Evolutionary conservation across 2,797 vertebrate species (phyloP).

Genomic region (Euthynnus affinis): DNA sequence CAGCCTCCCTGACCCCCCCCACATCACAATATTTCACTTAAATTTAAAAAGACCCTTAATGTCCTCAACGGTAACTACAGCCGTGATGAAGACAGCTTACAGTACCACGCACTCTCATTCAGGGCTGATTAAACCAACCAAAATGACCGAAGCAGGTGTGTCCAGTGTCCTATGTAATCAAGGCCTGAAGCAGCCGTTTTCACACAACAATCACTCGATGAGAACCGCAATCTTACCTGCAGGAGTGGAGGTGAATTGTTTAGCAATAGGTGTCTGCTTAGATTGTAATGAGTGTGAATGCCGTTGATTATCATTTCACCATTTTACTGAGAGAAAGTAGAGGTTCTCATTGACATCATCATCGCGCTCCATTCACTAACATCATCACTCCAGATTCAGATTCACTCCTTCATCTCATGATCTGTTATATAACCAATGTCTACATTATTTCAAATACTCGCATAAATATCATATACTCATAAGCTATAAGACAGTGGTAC

Average conservation of each 20-base stretch:
- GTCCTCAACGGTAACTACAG: neutral
- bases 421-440: conserved; percentile 14
- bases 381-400: conserved; percentile 19
- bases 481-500: conserved; percentile 18
- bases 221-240: conserved; percentile 58
- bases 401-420: conserved; percentile 10
- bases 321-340: conserved; percentile 30
- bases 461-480: conserved; percentile 29
- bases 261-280: conserved; percentile 32
- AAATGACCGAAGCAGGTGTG: neutral
- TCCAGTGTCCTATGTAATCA: neutral
- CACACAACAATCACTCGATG: neutral
- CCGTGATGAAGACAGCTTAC: neutral
- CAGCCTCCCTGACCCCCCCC: no score
- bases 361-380: conserved; percentile 55
- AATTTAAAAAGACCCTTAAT: no score
- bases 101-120: no score
- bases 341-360: conserved; percentile 23
- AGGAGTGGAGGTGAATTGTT: conserved; percentile 59
- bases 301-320: conserved; percentile 34
- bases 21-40: no score
- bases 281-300: conserved; percentile 41
- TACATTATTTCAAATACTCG: conserved; percentile 27
- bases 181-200: neutral
- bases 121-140: neutral